Conservation (phyloP, 2,888 invertebrate genomes). For the Buathra laborator region DNA sequence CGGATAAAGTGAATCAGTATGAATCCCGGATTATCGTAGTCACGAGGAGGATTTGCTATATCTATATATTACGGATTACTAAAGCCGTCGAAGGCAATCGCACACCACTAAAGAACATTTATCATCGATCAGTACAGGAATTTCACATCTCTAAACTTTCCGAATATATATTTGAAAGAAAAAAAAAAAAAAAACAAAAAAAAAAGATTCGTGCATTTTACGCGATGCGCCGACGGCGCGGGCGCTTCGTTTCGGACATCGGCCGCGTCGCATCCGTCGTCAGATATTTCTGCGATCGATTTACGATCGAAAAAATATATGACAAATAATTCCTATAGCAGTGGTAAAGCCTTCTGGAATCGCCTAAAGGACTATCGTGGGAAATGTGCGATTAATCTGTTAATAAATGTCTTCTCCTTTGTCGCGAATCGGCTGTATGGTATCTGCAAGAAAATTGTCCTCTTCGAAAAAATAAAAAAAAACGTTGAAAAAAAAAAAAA, state of each 20-base stretch:
- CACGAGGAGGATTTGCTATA: conserved; percentile 29
- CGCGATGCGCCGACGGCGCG: background rate
- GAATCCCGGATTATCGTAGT: conserved; percentile 36
- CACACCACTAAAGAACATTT: conserved; percentile 80
- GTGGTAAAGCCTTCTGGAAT: conserved; percentile 15
- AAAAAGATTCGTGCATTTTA: background rate
- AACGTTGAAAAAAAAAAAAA: background rate
- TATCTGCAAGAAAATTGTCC: conserved; percentile 36
- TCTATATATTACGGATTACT: conserved; percentile 45
- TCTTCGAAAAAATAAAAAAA: background rate
- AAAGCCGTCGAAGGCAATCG: conserved; percentile 75
- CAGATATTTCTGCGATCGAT: conserved; percentile 31
- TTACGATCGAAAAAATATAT: background rate
- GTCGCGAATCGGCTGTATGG: conserved; percentile 1
- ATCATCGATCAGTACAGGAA: conserved; percentile 30
- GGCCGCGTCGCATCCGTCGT: background rate
- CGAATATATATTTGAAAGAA: background rate
- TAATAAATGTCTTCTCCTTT: conserved; percentile 25
- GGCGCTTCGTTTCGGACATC: background rate
- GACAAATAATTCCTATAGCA: conserved; percentile 22
- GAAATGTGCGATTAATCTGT: conserved; percentile 4
- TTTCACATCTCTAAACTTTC: conserved; percentile 17
- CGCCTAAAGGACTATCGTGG: conserved; percentile 21
- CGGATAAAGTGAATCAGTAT: conserved; percentile 67
- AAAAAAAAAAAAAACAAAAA: background rate